phyloP scores from a whole-genome alignment of 1,140 invertebrate species.

The Dreissena polymorpha region DNA sequence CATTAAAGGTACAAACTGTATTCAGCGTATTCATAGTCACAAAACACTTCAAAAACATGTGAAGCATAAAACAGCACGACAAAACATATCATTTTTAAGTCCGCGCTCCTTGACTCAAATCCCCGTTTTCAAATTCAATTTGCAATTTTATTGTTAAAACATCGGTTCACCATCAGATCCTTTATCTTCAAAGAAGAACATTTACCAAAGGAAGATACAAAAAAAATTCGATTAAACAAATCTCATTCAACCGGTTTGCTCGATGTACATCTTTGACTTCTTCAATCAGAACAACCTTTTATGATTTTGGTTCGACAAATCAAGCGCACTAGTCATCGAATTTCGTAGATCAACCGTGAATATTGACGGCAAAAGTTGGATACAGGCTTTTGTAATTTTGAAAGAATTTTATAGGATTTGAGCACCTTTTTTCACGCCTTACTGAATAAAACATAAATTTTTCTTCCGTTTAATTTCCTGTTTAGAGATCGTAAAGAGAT shows the following conservation, averaged over 20 bases:
- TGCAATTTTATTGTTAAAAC: slow-evolving; percentile 41
- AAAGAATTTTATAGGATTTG: slow-evolving; percentile 39
- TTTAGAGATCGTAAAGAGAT: slow-evolving; percentile 43
- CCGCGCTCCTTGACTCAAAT: too few relatives aligned
- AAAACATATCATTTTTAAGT: too few relatives aligned
- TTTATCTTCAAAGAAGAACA: slow-evolving; percentile 40
- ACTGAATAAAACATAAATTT: slow-evolving; percentile 49
- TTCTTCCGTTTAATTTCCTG: slow-evolving; percentile 54
- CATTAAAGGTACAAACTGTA: too few relatives aligned
- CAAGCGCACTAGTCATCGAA: slow-evolving; percentile 31
- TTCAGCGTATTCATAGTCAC: too few relatives aligned
- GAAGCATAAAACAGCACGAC: too few relatives aligned
- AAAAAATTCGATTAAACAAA: slow-evolving; percentile 48
- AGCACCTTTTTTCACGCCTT: slow-evolving; percentile 43
- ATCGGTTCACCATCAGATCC: slow-evolving; percentile 5
- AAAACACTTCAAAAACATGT: too few relatives aligned
- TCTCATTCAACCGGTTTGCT: slow-evolving; percentile 20
- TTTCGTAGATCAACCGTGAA: slow-evolving; percentile 18
- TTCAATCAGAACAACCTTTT: slow-evolving; percentile 34
- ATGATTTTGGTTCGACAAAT: slow-evolving; percentile 40
- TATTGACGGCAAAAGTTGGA: slow-evolving; percentile 27
- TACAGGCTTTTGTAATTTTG: neutral
- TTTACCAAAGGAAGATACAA: slow-evolving; percentile 22
- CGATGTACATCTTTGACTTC: neutral
- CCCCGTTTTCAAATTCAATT: slow-evolving; percentile 31